Evolutionary conservation across 2,797 vertebrate species (phyloP).

Genomic region (Enteromius unitaeniatus): DNA sequence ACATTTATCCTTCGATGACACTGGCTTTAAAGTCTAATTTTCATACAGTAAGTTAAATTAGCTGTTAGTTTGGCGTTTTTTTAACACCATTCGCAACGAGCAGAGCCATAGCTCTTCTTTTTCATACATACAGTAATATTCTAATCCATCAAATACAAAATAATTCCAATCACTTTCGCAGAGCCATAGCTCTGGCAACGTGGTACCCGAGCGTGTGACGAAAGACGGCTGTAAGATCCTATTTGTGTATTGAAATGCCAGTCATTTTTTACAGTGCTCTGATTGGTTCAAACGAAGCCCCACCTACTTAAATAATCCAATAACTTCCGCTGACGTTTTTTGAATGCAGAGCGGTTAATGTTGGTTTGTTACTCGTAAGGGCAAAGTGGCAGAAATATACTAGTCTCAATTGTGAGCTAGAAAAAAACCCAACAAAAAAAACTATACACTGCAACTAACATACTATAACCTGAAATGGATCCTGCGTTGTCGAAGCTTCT

Average conservation of each 20-base stretch:
- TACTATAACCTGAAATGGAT: conserved; percentile 68
- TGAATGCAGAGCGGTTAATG: conserved; percentile 64
- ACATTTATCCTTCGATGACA: background rate
- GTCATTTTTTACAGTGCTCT: background rate
- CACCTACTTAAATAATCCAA: conserved; percentile 19
- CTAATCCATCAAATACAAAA: too few relatives aligned
- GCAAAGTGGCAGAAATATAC: background rate
- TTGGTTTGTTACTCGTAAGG: background rate
- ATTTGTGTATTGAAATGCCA: conserved; percentile 17
- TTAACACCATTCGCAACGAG: background rate
- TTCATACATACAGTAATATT: too few relatives aligned
- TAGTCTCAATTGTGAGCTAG: background rate
- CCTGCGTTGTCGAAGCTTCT: conserved; percentile 62
- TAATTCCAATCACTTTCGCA: too few relatives aligned
- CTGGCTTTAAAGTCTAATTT: background rate
- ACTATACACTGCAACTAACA: background rate
- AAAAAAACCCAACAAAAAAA: background rate
- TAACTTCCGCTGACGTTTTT: conserved; percentile 64
- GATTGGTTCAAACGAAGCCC: background rate
- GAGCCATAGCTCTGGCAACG: background rate
- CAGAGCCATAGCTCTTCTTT: too few relatives aligned
- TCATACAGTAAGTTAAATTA: background rate
- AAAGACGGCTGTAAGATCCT: background rate
- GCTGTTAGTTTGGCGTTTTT: background rate
- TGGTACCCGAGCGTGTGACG: background rate